Evolutionary conservation across 1,140 invertebrate species (phyloP), one percentile per base, ranked within the genome.

Genomic region (Camponotus floridanus): DNA sequence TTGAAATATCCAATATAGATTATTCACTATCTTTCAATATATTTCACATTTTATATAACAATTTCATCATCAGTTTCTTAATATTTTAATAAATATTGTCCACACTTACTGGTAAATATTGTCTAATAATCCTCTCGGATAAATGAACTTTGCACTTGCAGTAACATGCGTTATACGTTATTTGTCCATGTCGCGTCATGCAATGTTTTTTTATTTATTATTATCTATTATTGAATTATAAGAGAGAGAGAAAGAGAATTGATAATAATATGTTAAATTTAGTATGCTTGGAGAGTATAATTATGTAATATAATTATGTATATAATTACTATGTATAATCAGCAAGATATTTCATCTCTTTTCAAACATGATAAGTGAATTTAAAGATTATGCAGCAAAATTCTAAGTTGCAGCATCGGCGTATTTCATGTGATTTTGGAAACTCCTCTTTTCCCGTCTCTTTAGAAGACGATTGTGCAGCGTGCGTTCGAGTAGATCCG

Each of bases 81-180:
- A 18, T 62, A 83, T 62, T 15, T 70, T 33, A 33, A 42, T 59
- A 81, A 73, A 73, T 73, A 61, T 59, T 81, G 26, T 62, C 39
- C 39, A 31, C 33, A 74, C 0, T 74, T 18, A 51, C 13, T 33
- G n/a, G 48, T 36, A 73, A 73, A 55, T 55, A 36, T 55, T 73
- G 18, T 73, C 55, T 8, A 59, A 11, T 57, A 15, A 59, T 36
- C 36, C 70, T 42, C 42, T 57, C 15, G 11, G 67, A 81, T 61
- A n/a, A 39, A 36, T 15, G 36, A 59, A 71, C 67, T 59, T 81
- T 57, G 67, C 13, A 59, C 36, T 26, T n/a, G n/a, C n/a, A 15
- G 31, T 4, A 45, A 73, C 8, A 15, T 31, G 18, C 15, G 2
- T 42, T 31, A 45, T 45, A n/a, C 18, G 33, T 15, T 36, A 39